Evolutionary conservation across 2,888 invertebrate species (phyloP).

Genomic region (Teinopalpus imperialis): DNA sequence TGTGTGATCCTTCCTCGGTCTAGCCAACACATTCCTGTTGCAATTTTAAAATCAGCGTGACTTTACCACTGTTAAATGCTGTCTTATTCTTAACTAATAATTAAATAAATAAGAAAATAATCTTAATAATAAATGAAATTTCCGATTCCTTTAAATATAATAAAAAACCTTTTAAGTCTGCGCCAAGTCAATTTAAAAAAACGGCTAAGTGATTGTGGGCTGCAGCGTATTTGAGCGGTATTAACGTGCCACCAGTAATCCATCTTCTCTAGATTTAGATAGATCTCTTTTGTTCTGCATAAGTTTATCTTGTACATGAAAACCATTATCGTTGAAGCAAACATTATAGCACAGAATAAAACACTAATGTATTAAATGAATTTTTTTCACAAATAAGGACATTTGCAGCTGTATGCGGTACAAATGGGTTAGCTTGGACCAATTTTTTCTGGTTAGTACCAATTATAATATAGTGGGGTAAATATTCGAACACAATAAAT

Average conservation of each 20-base stretch:
- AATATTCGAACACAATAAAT: neutral
- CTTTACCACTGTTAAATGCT: no score
- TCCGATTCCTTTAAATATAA: neutral
- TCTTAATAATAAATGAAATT: neutral
- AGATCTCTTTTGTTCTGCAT: slow-evolving; percentile 25
- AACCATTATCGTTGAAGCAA: slow-evolving; percentile 15
- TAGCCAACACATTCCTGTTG: no score
- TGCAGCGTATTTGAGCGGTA: slow-evolving; percentile 3
- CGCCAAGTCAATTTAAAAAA: slow-evolving; percentile 3
- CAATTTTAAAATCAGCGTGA: no score
- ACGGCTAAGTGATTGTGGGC: slow-evolving; percentile 3
- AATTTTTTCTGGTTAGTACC: no score
- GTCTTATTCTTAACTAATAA: no score
- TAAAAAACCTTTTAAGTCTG: slow-evolving; percentile 6
- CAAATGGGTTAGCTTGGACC: no score
- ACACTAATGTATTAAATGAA: neutral
- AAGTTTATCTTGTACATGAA: slow-evolving; percentile 16
- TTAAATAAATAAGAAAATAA: no score
- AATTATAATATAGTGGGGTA: no score
- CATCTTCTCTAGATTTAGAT: slow-evolving; percentile 26
- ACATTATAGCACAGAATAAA: neutral
- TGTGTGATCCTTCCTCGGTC: no score
- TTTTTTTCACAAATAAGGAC: no score
- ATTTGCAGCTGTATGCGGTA: no score
- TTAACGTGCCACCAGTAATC: slow-evolving; percentile 18